Evolutionary conservation across 2,797 vertebrate species (phyloP), one percentile per base, ranked within the genome.

Genomic region (Pseudochirops corinnae): DNA sequence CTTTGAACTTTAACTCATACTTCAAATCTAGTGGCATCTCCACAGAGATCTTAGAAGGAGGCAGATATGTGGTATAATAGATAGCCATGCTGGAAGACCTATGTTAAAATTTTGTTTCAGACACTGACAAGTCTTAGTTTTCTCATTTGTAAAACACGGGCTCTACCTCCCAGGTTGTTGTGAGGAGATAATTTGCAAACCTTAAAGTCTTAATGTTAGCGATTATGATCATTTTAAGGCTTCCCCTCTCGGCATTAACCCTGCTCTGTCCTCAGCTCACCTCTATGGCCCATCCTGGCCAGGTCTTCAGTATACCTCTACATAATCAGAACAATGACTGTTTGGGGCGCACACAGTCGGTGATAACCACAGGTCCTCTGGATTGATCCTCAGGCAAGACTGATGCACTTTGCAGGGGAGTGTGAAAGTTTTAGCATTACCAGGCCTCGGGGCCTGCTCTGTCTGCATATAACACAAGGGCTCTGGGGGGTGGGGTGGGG

Each of bases 11-110:
- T 82, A 26, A 56, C 28, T 28, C 6, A 0, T 3, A 12, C 0
- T 92, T 56, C 58, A 31, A 92, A 7, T 28, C 33, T 50, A 56
- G 93, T 33, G n/a, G 24, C 5, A 26, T 56, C 57, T 7, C 33
- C 1, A 0, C 1, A 57, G n/a, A 67, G 56, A 55, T 28, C 0
- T 52, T 11, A 0, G 58, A 50, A 0, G 0, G 53, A 62, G 58
- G 6, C 18, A 33, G 55, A 9, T 39, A 74, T n/a, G 28, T 13
- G 0, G 28, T 12, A 13, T 5, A 21, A 46, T 21, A 0, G n/a
- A n/a, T 29, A 53, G 53, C 57, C 31, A 74, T 14, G 92, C 24
- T n/a, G 96, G 56, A 26, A 53, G 28, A 87, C 29, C 26, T 0
- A 0, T 53, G 33, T 50, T 94, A 55, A 0, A 0, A 0, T 46